Conservation (phyloP, 2,888 invertebrate genomes). For the Automeris io region DNA sequence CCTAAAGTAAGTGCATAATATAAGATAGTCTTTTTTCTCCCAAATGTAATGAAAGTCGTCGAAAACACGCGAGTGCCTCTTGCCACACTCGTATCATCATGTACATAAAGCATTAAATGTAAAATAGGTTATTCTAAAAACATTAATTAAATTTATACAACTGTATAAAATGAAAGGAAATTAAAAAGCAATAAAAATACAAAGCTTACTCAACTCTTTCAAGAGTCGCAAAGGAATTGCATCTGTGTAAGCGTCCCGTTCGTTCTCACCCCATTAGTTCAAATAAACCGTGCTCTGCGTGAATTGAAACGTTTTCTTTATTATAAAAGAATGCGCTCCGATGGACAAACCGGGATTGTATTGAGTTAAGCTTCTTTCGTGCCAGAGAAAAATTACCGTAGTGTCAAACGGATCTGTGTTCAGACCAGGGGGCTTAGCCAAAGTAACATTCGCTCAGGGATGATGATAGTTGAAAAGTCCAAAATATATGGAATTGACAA, state of each 20-base stretch:
- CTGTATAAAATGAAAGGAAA: constrained; percentile 1
- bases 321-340: constrained; percentile 22
- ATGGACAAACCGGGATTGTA: constrained; percentile 22
- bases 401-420: constrained; percentile 18
- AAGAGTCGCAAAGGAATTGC: constrained; percentile 5
- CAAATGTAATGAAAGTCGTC: too few relatives aligned
- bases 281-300: constrained; percentile 23
- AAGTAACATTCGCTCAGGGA: too few relatives aligned
- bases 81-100: too few relatives aligned
- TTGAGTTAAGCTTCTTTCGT: constrained; percentile 27
- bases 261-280: constrained; percentile 20
- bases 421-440: constrained; percentile 14
- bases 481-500: too few relatives aligned
- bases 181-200: background rate
- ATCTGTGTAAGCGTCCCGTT: constrained; percentile 11
- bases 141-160: too few relatives aligned
- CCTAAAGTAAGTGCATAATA: too few relatives aligned
- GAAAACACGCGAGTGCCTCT: too few relatives aligned
- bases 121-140: too few relatives aligned
- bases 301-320: constrained; percentile 23
- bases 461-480: too few relatives aligned
- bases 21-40: too few relatives aligned
- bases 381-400: constrained; percentile 25
- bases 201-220: background rate
- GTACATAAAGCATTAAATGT: too few relatives aligned